phyloP scores from a whole-genome alignment of 2,113 vertebrate species.

The Piprites chloris region DNA sequence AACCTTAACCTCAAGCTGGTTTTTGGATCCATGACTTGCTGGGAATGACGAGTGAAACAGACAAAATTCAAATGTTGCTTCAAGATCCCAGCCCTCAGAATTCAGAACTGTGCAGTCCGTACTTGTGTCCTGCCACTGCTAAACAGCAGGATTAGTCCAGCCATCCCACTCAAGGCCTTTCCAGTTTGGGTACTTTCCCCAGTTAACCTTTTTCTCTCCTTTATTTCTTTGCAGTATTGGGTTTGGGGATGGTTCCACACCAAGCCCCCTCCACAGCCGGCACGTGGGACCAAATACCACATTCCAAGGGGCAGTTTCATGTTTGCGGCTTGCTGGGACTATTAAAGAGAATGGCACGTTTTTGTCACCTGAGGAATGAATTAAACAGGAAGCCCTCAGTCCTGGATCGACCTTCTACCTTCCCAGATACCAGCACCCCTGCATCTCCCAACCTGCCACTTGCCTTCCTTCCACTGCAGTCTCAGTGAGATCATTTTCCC shows the following conservation, averaged over 20 bases:
- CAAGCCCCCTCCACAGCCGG: not conserved
- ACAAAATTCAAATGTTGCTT: not conserved
- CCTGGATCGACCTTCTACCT: not conserved
- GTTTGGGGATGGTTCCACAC: not conserved
- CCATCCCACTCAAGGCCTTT: not conserved
- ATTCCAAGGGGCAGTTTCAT: not conserved
- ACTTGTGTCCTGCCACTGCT: not conserved
- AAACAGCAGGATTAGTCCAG: not conserved
- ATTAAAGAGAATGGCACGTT: not conserved
- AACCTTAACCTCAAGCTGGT: not conserved
- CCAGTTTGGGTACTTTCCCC: not conserved
- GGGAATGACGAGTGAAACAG: not conserved
- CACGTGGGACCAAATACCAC: not conserved
- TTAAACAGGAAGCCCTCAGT: not conserved
- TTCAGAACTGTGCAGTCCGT: not conserved
- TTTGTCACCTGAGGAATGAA: not conserved
- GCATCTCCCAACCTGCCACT: not conserved
- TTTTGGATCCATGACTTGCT: not conserved
- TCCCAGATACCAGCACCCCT: fast-evolving
- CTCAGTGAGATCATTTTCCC: not conserved
- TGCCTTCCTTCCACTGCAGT: not conserved
- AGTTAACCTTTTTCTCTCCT: not conserved
- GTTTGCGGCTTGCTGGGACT: not conserved
- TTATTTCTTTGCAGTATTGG: not conserved
- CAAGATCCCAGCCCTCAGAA: not conserved